These are phyloP conservation scores for Hypolimnas misippus DNA, from an alignment of 2,888 invertebrate species.

Conservation along the genomic window DNA sequence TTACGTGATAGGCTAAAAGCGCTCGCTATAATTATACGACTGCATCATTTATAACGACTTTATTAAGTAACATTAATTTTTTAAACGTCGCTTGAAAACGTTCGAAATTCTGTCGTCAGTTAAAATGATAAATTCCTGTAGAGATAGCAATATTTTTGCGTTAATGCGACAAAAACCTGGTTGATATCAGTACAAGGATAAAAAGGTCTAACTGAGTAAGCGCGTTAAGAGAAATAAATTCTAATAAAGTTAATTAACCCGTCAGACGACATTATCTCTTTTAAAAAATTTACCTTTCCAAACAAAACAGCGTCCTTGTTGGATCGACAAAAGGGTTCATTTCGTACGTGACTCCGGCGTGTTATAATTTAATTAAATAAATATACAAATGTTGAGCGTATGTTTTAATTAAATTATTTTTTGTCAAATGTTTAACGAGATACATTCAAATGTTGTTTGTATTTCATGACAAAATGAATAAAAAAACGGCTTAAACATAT, in stretches of 20 bases:
- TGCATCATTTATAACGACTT: background rate
- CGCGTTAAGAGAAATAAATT: constrained; percentile 76
- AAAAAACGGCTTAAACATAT: background rate
- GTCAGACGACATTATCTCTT: constrained; percentile 73
- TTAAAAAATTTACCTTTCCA: constrained; percentile 58
- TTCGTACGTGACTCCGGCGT: constrained; percentile 16
- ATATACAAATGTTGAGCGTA: background rate
- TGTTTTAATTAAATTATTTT: background rate
- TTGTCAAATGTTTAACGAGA: background rate
- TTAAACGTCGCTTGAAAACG: constrained; percentile 12
- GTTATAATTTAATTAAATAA: constrained; percentile 9
- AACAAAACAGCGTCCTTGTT: constrained; percentile 27
- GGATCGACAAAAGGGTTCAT: constrained; percentile 31
- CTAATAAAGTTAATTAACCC: constrained; percentile 81
- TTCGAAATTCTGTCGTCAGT: constrained; percentile 28
- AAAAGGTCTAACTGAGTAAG: constrained; percentile 54
- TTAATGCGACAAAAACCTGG: constrained; percentile 48
- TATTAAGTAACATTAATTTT: constrained; percentile 2
- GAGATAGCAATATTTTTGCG: constrained; percentile 43
- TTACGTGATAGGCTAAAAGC: background rate
- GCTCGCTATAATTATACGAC: background rate
- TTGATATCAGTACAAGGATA: constrained; percentile 51
- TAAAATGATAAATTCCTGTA: constrained; percentile 40
- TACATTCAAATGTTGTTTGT: background rate
- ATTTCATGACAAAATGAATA: background rate